Percentiles rank a stretch among this genome's conserved stretches.
Evolutionary conservation across 2,113 vertebrate species (phyloP).

Genomic region (Ramphastos sulfuratus): DNA sequence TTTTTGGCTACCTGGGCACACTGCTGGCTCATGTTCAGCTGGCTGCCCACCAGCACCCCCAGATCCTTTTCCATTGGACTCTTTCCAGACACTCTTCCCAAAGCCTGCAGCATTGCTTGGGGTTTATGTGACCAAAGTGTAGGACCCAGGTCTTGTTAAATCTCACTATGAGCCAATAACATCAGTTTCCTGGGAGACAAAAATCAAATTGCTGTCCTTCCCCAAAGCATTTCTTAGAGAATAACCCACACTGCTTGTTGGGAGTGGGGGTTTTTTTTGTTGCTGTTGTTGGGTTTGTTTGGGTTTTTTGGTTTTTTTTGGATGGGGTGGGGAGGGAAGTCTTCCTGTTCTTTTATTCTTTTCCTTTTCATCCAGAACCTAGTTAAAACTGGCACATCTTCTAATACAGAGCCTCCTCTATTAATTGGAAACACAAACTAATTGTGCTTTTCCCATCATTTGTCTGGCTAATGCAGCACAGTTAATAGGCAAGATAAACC

Average conservation of each 20-base stretch:
- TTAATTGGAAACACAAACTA: background rate
- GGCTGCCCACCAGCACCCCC: too few relatives aligned
- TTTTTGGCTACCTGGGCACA: too few relatives aligned
- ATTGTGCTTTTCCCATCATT: background rate
- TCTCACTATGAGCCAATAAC: background rate
- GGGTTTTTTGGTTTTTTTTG: background rate
- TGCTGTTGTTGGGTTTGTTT: too few relatives aligned
- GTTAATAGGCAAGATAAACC: background rate
- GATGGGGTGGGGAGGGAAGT: too few relatives aligned
- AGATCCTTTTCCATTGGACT: too few relatives aligned
- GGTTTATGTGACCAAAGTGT: too few relatives aligned
- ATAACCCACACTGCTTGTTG: background rate
- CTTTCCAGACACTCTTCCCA: too few relatives aligned
- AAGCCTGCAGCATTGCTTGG: too few relatives aligned
- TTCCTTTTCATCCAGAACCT: background rate
- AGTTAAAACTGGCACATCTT: background rate
- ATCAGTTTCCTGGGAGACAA: background rate
- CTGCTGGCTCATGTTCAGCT: too few relatives aligned
- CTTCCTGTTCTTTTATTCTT: background rate
- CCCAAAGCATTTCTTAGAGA: background rate
- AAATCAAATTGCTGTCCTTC: slow-evolving; percentile 1
- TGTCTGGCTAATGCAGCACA: background rate
- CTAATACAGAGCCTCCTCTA: background rate
- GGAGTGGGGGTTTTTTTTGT: background rate
- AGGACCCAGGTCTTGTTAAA: too few relatives aligned